These are phyloP conservation scores for Cerceris ruficornis DNA, from an alignment of 2,888 invertebrate genomes.

Conservation along the genomic window DNA sequence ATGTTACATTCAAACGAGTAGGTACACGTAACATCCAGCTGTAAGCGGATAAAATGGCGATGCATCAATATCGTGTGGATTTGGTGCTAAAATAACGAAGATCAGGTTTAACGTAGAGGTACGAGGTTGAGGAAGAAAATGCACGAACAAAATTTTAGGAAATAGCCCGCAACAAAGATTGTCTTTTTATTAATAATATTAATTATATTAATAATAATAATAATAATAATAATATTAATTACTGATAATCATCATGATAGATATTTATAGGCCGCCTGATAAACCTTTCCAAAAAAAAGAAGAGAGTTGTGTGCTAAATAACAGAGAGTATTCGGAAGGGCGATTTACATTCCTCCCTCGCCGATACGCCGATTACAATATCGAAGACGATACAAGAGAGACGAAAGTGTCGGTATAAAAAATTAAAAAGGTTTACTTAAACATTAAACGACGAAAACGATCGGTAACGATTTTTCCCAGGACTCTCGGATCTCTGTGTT, in stretches of 20 bases:
- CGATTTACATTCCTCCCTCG: conserved; percentile 37
- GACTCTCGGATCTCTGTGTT: no score
- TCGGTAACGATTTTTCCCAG: conserved; percentile 39
- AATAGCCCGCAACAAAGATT: conserved; percentile 78
- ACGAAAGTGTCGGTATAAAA: conserved; percentile 31
- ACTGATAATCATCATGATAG: conserved; percentile 59
- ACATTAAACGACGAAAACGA: conserved; percentile 57
- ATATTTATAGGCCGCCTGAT: conserved; percentile 58
- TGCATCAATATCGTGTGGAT: no score
- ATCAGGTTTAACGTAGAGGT: no score
- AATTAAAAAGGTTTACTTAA: conserved; percentile 54
- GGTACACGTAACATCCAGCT: no score
- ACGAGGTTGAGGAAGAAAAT: conserved; percentile 16
- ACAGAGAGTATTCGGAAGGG: conserved; percentile 36
- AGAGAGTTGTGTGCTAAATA: conserved; percentile 53
- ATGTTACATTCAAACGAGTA: no score
- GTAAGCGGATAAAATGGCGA: no score
- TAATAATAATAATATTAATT: conserved; percentile 64
- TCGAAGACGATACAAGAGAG: conserved; percentile 27
- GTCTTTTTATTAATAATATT: conserved; percentile 72
- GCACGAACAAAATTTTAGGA: conserved; percentile 57
- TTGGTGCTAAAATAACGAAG: no score
- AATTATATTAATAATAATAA: conserved; percentile 67
- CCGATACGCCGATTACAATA: conserved; percentile 25
- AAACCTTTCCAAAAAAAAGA: conserved; percentile 58